Evolutionary conservation across 2,113 vertebrate species (phyloP).

Genomic region (Ranitomeya variabilis): DNA sequence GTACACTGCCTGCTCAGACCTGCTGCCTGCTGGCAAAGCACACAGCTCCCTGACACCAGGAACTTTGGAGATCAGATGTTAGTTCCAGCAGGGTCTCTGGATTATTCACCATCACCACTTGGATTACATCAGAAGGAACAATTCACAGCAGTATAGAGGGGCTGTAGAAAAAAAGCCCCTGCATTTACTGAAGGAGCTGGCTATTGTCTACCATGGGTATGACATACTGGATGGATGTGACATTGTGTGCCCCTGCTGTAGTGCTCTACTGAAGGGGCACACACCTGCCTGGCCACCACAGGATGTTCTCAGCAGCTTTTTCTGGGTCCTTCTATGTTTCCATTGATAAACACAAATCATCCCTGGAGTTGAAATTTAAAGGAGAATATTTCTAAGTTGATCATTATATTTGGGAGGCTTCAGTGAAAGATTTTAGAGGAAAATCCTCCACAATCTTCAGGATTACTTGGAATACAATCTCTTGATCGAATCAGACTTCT

Average conservation of each 20-base stretch:
- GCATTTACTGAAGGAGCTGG: background rate
- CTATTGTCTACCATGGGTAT: background rate
- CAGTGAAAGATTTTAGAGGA: background rate
- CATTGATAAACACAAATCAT: background rate
- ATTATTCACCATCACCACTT: background rate
- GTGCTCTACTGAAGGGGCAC: background rate
- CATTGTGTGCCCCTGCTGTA: background rate
- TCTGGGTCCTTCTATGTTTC: background rate
- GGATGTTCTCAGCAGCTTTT: background rate
- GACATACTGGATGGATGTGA: slow-evolving; percentile 9
- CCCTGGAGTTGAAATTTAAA: background rate
- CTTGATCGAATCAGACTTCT: background rate
- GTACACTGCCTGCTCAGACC: slow-evolving; percentile 26
- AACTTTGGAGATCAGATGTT: slow-evolving; percentile 35
- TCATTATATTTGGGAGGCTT: background rate
- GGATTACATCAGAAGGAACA: slow-evolving; percentile 1
- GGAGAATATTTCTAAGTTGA: background rate
- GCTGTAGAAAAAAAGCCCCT: background rate
- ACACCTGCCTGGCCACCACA: background rate
- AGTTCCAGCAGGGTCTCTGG: background rate
- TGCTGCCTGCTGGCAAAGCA: background rate
- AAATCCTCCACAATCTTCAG: background rate
- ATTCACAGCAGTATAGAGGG: background rate
- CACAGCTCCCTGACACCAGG: background rate
- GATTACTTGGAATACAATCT: background rate